These are phyloP conservation scores for Carassius gibelio DNA, from an alignment of 2,113 vertebrate genomes.

Conservation along the genomic window DNA sequence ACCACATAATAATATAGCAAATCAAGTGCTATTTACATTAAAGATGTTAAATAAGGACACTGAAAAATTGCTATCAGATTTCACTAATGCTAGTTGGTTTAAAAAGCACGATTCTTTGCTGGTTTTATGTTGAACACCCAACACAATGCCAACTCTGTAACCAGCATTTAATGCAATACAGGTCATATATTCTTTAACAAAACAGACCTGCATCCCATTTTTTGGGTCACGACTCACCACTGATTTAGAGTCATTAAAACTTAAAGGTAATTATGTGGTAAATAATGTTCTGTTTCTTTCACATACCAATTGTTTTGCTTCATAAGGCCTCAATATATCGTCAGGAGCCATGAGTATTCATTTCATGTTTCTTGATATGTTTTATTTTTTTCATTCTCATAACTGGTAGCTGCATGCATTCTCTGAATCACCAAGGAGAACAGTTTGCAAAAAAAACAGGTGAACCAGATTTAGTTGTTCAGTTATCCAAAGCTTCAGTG, in stretches of 20 bases:
- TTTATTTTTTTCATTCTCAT: too few relatives aligned
- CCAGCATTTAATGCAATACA: neutral
- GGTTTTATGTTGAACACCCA: neutral
- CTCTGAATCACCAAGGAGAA: too few relatives aligned
- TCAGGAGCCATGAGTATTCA: too few relatives aligned
- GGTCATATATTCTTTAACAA: neutral
- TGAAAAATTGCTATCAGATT: too few relatives aligned
- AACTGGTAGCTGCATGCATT: too few relatives aligned
- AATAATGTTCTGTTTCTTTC: too few relatives aligned
- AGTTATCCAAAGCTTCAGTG: neutral
- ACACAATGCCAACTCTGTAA: neutral
- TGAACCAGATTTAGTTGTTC: neutral
- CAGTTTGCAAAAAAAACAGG: too few relatives aligned
- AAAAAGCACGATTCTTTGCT: neutral
- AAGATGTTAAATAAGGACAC: neutral
- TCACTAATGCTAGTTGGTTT: too few relatives aligned
- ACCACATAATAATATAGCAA: neutral
- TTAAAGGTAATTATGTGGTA: neutral
- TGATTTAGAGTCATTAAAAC: neutral
- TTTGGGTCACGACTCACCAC: neutral
- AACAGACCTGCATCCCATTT: neutral
- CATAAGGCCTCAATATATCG: too few relatives aligned
- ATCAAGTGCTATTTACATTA: neutral
- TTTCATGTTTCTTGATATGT: too few relatives aligned
- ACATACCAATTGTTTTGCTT: too few relatives aligned